Percentiles rank a stretch among this genome's conserved stretches.
phyloP scores from a whole-genome alignment of 2,888 invertebrate genomes.

The Agrochola litura region DNA sequence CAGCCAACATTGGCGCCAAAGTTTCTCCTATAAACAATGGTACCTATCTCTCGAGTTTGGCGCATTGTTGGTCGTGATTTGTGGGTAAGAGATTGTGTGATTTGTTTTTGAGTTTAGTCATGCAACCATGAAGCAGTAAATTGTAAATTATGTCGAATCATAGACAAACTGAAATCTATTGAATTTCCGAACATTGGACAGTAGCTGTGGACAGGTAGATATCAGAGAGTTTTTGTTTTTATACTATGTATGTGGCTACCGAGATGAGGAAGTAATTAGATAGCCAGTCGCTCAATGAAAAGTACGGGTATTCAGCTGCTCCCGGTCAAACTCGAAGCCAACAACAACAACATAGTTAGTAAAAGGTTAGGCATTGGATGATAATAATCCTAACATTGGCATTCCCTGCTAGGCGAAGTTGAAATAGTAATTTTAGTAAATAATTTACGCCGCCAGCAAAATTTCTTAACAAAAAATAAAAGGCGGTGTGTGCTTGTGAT shows the following conservation, averaged over 20 bases:
- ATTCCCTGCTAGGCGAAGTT: too few relatives aligned
- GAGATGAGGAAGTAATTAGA: too few relatives aligned
- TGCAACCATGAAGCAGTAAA: constrained; percentile 27
- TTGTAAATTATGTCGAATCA: constrained; percentile 29
- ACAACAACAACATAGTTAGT: too few relatives aligned
- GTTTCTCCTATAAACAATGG: constrained; percentile 50
- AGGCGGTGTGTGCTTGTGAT: too few relatives aligned
- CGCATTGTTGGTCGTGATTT: constrained; percentile 54
- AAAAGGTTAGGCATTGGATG: too few relatives aligned
- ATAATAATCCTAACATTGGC: too few relatives aligned
- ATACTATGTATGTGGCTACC: background rate
- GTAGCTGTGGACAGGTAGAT: background rate
- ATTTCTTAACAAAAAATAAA: too few relatives aligned
- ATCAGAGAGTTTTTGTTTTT: background rate
- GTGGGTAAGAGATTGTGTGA: constrained; percentile 24
- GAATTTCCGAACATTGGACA: background rate
- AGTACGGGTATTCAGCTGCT: too few relatives aligned
- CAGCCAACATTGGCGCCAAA: constrained; percentile 53
- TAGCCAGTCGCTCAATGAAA: too few relatives aligned
- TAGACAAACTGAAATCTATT: constrained; percentile 23
- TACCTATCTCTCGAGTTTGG: constrained; percentile 23
- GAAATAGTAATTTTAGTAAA: too few relatives aligned
- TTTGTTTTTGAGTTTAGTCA: constrained; percentile 45
- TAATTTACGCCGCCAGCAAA: too few relatives aligned
- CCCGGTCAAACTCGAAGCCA: too few relatives aligned